These are phyloP conservation scores for Psittacula derbiana DNA, from an alignment of 2,797 vertebrate species.

Conservation along the genomic window DNA sequence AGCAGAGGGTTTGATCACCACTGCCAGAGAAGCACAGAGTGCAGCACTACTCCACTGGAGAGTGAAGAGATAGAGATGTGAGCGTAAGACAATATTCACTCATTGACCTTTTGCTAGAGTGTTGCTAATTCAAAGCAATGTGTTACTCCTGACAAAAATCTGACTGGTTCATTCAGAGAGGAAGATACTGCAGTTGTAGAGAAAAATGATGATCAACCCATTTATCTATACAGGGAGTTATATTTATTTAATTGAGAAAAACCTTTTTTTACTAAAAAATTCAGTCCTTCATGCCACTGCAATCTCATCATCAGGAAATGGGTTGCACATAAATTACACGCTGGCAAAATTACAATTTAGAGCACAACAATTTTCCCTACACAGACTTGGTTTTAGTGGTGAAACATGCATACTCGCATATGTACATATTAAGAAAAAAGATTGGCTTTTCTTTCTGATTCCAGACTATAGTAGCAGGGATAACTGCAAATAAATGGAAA, in stretches of 20 bases:
- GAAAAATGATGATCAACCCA: neutral
- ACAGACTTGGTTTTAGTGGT: neutral
- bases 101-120: neutral
- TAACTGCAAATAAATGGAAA: neutral
- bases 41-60: rapidly evolving
- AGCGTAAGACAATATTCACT: neutral
- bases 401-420: rapidly evolving
- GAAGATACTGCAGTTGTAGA: neutral
- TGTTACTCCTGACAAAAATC: neutral
- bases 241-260: neutral
- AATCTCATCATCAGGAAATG: neutral
- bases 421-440: neutral
- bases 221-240: neutral
- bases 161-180: neutral
- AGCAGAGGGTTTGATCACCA: neutral
- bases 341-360: neutral
- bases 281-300: neutral
- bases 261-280: neutral
- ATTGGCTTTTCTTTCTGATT: neutral
- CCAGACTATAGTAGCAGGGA: neutral
- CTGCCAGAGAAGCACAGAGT: rapidly evolving
- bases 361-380: neutral
- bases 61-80: neutral
- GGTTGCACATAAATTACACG: neutral
- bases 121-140: neutral